Base-by-base conservation (phyloP, 2,797 vertebrate genomes). In the Diplodus sargus region DNA sequence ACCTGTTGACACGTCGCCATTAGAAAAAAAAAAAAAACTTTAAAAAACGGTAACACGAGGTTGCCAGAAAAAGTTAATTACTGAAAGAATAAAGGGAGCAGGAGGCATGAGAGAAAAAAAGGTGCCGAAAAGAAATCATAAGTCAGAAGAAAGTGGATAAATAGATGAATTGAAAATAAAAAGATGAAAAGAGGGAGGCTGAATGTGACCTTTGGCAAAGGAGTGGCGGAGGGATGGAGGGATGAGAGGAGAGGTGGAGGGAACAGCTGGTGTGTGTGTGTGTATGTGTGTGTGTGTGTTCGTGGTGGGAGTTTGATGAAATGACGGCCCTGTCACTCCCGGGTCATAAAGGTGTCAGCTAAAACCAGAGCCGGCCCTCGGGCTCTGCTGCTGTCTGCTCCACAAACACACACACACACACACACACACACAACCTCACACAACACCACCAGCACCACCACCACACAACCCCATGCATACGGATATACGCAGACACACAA, bases 321-420 rank as follows among this genome's bases (percentile, higher is more conserved):
- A 92, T 91, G 90, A 90, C 77, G 58, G 85, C 69, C 75, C 69
- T 70, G 90, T 91, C 90, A 85, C 89, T 92, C 87, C 76, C 66
- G 53, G 90, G 91, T 91, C 91, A 89, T 90, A 90, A 91, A 93
- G 89, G 90, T 92, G 90, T 89, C 88, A 86, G 75, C 88, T 89
- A 57, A 34, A 83, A 91, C 66, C 80, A 82, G 81, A 85, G 81
- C 67, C 25, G 84, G 76, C 78, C 89, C 81, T 72, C 12, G 0
- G 79, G 86, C 86, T 82, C 78, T 70, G 69, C 63, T 63, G 74
- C 64, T 15, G 45, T 73, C 80, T 49, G 39, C 23, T 49, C 8
- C 57, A 25, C 63, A 49, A 10, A 56, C 34, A 23, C 59, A 58
- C 58, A 51, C 62, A 57, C 59, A 28, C 56, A 68, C 25, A 69